Evolutionary conservation across 2,797 vertebrate genomes (phyloP).

Genomic region (Squalus acanthias): DNA sequence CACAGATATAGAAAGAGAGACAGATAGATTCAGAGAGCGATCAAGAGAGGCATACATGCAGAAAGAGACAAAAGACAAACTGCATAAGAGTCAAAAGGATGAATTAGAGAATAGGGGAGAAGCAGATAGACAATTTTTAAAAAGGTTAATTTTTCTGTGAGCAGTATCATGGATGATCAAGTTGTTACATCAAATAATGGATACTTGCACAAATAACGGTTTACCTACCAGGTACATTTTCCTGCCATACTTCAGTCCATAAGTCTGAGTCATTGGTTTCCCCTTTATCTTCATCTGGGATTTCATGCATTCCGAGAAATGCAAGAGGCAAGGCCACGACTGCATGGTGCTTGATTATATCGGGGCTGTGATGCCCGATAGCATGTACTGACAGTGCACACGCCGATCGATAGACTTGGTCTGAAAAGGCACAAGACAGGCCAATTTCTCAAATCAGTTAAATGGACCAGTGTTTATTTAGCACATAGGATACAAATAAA

Average conservation of each 20-base stretch:
- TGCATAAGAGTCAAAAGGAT: neutral
- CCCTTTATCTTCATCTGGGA: conserved; percentile 75
- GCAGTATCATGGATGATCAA: neutral
- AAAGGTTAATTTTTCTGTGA: neutral
- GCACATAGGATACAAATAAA: neutral
- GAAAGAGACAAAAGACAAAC: neutral
- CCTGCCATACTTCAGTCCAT: conserved; percentile 95
- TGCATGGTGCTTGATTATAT: conserved; percentile 85
- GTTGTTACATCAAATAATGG: neutral
- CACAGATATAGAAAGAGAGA: neutral
- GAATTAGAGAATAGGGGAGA: neutral
- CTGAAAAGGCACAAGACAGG: conserved; percentile 53
- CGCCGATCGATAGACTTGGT: conserved; percentile 76
- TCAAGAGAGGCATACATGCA: neutral
- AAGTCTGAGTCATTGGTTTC: conserved; percentile 76
- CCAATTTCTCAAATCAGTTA: neutral
- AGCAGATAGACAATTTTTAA: neutral
- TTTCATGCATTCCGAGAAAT: conserved; percentile 95
- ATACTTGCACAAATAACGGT: neutral
- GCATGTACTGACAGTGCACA: conserved; percentile 83
- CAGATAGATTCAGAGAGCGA: neutral
- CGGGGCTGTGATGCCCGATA: conserved; percentile 90
- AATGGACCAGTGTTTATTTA: neutral
- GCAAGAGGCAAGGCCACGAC: conserved; percentile 81
- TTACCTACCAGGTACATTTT: conserved; percentile 85